Evolutionary conservation across 1,140 invertebrate genomes (phyloP).

Genomic region (Leucophenga varia): DNA sequence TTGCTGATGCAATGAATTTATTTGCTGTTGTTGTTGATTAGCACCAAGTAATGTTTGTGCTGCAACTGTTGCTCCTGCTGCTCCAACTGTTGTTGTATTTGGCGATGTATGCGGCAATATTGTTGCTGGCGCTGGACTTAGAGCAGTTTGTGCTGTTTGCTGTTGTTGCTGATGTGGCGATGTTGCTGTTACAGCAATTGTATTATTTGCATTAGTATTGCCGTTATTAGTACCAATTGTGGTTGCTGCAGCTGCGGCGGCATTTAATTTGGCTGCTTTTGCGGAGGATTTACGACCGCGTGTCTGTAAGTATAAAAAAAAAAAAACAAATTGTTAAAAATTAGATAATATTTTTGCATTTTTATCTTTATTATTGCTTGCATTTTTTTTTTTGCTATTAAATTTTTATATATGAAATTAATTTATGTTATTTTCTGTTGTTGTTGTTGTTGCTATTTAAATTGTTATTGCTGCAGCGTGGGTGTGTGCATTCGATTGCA

Average conservation of each 20-base stretch:
- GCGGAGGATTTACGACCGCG: constrained; percentile 50
- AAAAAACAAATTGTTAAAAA: background rate
- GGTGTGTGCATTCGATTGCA: background rate
- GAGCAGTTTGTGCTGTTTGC: constrained; percentile 15
- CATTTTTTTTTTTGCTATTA: too few relatives aligned
- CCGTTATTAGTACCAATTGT: too few relatives aligned
- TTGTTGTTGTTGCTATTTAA: background rate
- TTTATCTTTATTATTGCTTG: too few relatives aligned
- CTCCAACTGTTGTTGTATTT: constrained; percentile 39
- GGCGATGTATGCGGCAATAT: constrained; percentile 53
- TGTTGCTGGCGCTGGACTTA: constrained; percentile 51
- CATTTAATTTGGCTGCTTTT: constrained; percentile 51
- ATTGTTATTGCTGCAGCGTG: too few relatives aligned
- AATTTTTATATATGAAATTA: constrained; percentile 18
- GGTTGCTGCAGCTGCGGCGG: constrained; percentile 23
- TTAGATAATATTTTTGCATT: too few relatives aligned
- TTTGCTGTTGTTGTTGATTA: constrained; percentile 10
- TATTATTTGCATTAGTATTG: constrained; percentile 13
- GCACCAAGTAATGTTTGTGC: constrained; percentile 4
- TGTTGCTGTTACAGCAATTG: constrained; percentile 38
- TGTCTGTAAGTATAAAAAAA: constrained; percentile 24
- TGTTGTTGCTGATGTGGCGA: constrained; percentile 39
- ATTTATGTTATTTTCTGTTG: constrained; percentile 10
- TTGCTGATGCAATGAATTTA: constrained; percentile 22
- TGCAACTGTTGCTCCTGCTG: constrained; percentile 25